Base-by-base conservation (phyloP, 30 jellyfish, hydroid and myxozoan species). In the Aurelia coerulea region DNA sequence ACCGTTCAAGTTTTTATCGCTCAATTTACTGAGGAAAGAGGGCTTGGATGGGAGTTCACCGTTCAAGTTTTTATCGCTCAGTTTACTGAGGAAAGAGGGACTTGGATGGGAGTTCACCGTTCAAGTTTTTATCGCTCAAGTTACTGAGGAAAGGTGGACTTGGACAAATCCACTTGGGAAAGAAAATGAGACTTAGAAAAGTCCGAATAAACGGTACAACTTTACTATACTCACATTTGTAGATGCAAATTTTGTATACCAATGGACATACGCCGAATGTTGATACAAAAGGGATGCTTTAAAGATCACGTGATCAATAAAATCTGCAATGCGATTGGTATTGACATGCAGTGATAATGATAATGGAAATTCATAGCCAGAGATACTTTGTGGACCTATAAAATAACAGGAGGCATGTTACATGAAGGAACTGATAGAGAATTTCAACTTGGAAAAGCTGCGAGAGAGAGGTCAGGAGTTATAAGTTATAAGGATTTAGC, bases 271-370 rank as follows among this genome's bases (percentile, higher is more conserved):
- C 3, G 93, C 93, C 11, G 86, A 72, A 32, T 84, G 72, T 10
- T 84, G 81, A 67, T 84, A 84, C 77, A 84, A 31, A 71, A 84
- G 18, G 16, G 82, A 42, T 50, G 93, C 68, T 64, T 84, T 84
- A 18, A 17, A 16, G 4, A 73, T 37, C 16, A 84, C 93, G 58
- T 84, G 88, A 3, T 70, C 78, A 53, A 84, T 34, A 51, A 54
- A 84, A 70, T 84, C 93, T 62, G 93, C 87, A 31, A 59, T 65
- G 33, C 88, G 77, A 69, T 63, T 84, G 54, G 84, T 84, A 74
- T 84, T 84, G 1, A 37, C 42, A 35, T 73, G 52, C 7, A 84
- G 83, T 49, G 93, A 71, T 60, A 84, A 62, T 2, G 88, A 70
- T 46, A 71, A 72, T 5, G 93, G 93, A 62, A 53, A 35, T 19